Evolutionary conservation across 2,113 vertebrate genomes (phyloP).

Genomic region (Calidris pygmaea): DNA sequence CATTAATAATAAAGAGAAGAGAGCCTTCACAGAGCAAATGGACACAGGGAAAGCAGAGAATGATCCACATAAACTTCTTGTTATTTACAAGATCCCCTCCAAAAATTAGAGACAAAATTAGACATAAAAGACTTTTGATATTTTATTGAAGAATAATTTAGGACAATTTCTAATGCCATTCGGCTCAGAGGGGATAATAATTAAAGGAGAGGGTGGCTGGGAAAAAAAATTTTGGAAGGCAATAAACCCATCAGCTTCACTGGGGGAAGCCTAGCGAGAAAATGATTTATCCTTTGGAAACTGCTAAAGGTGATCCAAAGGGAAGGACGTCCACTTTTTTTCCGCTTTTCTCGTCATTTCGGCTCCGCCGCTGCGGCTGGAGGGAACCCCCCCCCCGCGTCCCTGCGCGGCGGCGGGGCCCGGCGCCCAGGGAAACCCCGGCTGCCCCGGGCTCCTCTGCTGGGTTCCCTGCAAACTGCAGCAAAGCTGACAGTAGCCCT

Average conservation of each 20-base stretch:
- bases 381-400: too few species aligned
- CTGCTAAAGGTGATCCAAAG: neutral
- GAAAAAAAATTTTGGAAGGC: too few species aligned
- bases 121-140: neutral
- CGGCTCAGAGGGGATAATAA: neutral
- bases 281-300: neutral
- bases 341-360: neutral
- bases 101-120: neutral
- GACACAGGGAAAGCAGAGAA: neutral
- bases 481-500: neutral
- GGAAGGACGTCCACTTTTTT: too few species aligned
- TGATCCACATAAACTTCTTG: neutral
- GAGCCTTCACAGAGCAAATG: neutral
- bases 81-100: neutral
- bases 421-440: neutral
- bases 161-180: neutral
- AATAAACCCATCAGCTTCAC: accelerated
- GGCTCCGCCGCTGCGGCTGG: too few species aligned
- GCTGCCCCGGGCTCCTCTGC: neutral
- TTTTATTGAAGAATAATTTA: neutral
- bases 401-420: neutral
- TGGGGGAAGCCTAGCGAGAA: too few species aligned
- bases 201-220: neutral
- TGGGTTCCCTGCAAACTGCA: neutral
- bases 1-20: slow-evolving; percentile 25